These are phyloP conservation scores for Mesocricetus auratus DNA, from an alignment of 2,113 vertebrate species.

Conservation along the genomic window DNA sequence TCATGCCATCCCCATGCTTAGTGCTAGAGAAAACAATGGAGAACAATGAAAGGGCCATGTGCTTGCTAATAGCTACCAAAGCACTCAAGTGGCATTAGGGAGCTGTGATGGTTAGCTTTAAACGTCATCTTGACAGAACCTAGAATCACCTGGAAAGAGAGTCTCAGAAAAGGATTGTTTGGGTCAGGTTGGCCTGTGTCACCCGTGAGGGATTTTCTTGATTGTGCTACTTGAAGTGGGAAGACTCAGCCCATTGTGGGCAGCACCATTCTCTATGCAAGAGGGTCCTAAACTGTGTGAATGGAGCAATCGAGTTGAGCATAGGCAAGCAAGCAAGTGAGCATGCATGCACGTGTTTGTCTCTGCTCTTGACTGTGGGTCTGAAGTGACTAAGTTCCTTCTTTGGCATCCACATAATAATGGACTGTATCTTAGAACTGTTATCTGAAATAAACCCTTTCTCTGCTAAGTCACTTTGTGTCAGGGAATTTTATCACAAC, in stretches of 20 bases:
- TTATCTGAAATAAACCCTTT: background rate
- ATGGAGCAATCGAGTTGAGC: no score
- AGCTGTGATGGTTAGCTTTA: background rate
- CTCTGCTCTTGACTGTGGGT: background rate
- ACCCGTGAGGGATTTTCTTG: background rate
- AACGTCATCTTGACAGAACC: background rate
- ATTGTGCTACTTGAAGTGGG: background rate
- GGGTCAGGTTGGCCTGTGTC: no score
- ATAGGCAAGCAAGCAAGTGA: background rate
- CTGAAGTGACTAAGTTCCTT: background rate
- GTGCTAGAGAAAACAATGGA: background rate
- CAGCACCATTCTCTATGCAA: background rate
- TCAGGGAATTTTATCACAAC: background rate
- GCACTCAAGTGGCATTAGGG: accelerated
- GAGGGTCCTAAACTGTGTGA: background rate
- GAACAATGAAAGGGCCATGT: background rate
- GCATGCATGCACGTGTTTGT: background rate
- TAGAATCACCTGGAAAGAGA: background rate
- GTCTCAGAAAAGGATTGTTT: background rate
- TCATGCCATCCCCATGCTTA: background rate
- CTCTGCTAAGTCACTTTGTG: background rate
- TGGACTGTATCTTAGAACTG: background rate
- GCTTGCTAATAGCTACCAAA: background rate
- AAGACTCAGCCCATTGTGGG: background rate
- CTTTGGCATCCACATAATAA: background rate